Evolutionary conservation across 2,888 invertebrate species (phyloP).

Genomic region (Cyclophora punctaria): DNA sequence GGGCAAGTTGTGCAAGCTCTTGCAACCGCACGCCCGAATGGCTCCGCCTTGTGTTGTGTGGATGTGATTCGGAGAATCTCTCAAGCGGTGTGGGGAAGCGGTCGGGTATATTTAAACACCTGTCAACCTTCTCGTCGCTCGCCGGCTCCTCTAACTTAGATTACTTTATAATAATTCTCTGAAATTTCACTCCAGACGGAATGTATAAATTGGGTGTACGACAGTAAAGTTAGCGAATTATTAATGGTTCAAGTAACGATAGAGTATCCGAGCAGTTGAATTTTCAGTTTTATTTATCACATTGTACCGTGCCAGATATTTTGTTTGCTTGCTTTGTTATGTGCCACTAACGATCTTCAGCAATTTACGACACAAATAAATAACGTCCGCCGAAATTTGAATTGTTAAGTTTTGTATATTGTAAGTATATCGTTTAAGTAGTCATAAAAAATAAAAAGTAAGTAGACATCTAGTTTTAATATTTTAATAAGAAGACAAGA

Average conservation of each 20-base stretch:
- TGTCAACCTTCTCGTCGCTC: conserved; percentile 56
- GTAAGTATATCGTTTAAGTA: conserved; percentile 20
- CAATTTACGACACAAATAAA: conserved; percentile 48
- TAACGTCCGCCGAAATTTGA: conserved; percentile 38
- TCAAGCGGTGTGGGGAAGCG: conserved; percentile 35
- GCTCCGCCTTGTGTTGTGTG: conserved; percentile 29
- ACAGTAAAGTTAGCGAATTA: conserved; percentile 51
- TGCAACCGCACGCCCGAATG: conserved; percentile 43
- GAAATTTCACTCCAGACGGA: conserved; percentile 55
- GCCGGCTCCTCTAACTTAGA: conserved; percentile 63
- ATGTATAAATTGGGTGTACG: conserved; percentile 57
- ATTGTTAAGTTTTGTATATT: conserved; percentile 46
- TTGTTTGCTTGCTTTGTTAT: conserved; percentile 31
- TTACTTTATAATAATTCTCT: conserved; percentile 68
- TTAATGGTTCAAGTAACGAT: conserved; percentile 48
- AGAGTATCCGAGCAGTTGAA: conserved; percentile 29
- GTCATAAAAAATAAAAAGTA: too few species aligned
- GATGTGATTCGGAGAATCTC: conserved; percentile 43
- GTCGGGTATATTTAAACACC: conserved; percentile 62
- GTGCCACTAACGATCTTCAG: conserved; percentile 42
- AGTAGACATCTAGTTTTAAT: too few species aligned
- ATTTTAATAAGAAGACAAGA: too few species aligned
- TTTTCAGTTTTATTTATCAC: conserved; percentile 49
- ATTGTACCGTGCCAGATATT: conserved; percentile 41
- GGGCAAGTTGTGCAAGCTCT: conserved; percentile 38